Base-by-base conservation (phyloP, 2,113 vertebrate species). In the Dasyprocta punctata region DNA sequence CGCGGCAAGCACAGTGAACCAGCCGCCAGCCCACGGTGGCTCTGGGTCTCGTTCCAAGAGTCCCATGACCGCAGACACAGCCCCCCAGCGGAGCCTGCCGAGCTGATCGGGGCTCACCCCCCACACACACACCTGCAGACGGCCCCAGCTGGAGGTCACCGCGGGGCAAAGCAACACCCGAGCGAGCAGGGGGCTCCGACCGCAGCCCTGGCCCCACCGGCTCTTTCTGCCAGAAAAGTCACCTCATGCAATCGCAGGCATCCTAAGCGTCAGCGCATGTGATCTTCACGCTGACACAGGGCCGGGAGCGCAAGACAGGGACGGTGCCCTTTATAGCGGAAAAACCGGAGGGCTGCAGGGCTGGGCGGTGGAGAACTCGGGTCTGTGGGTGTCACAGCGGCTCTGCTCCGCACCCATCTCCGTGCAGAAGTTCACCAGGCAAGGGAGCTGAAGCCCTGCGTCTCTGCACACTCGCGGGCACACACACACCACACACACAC, bases 21-120 rank as follows among this genome's bases (percentile, higher is more conserved):
- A n/a, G n/a, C n/a, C n/a, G n/a, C n/a, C n/a, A n/a, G 8, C 47
- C 5, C 47, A 8, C 47, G 47, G 47, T 7, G 4, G 12, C 65
- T 4, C 24, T 1, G 17, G 0, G 0, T 36, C 73, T 92, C 89
- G 26, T 2, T 13, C 90, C 16, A 5, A 69, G n/a, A 90, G 77
- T 82, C 97, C 60, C 20, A 94, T 86, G 69, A 89, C 22, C 65
- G 17, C 36, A 65, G 75, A 94, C 90, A 95, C 4, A 6, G 41
- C 41, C 73, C 12, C 95, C 65, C n/a, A n/a, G 1, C 20, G 36
- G 44, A 3, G 28, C 93, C 78, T 87, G 52, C 61, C 30, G 84
- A 93, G 38, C n/a, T 58, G 89, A 93, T 86, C 28, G 84, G 52
- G 49, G 60, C 90, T 92, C 60, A 26, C 73, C 75, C 92, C 87